Percentiles rank a stretch among this genome's conserved stretches.
phyloP scores from a whole-genome alignment of 2,888 invertebrate genomes.

The Hipparchia semele region DNA sequence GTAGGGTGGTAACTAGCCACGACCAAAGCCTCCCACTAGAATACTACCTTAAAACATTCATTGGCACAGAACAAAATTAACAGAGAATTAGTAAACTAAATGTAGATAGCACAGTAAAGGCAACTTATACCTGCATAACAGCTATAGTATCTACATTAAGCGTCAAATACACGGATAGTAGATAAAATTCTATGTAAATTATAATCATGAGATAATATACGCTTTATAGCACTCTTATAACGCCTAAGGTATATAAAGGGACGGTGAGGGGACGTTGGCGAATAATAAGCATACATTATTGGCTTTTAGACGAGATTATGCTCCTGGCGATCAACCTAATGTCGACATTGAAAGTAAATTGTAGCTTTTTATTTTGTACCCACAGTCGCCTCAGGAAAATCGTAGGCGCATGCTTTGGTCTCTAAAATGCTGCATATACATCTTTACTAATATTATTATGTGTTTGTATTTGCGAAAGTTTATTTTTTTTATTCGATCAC shows the following conservation, averaged over 20 bases:
- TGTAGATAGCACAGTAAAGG: no score
- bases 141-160: background rate
- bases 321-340: slow-evolving; percentile 13
- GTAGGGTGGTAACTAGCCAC: no score
- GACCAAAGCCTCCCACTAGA: no score
- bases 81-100: no score
- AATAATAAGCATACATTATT: slow-evolving; percentile 31
- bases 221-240: slow-evolving; percentile 23
- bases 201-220: slow-evolving; percentile 6
- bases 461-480: no score
- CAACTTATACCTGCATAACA: background rate
- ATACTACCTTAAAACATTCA: no score
- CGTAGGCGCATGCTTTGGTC: background rate
- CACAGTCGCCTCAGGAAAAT: background rate
- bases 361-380: slow-evolving; percentile 8
- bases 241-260: slow-evolving; percentile 22
- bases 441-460: background rate
- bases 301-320: slow-evolving; percentile 13
- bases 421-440: slow-evolving; percentile 5
- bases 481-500: no score
- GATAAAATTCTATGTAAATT: slow-evolving; percentile 36
- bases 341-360: slow-evolving; percentile 16
- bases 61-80: no score
- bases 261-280: slow-evolving; percentile 18
- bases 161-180: slow-evolving; percentile 15